Evolutionary conservation across 2,797 vertebrate species (phyloP).

Genomic region (Girardinus metallicus): DNA sequence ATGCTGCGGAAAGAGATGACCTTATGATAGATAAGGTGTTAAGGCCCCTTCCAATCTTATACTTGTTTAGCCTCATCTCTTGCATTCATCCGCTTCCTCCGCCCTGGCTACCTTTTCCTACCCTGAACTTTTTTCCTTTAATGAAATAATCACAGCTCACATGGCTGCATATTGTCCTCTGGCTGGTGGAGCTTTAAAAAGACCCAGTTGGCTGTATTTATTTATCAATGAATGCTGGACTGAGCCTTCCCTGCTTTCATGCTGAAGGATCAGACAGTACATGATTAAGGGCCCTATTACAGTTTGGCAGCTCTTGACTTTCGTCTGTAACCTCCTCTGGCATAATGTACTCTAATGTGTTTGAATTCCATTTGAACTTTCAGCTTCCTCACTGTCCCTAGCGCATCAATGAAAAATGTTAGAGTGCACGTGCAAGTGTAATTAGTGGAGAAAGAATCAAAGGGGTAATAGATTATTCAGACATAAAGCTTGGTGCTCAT

Average conservation of each 20-base stretch:
- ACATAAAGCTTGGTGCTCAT: constrained; percentile 24
- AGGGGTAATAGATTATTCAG: constrained; percentile 32
- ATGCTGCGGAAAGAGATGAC: constrained; percentile 78
- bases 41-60: constrained; percentile 38
- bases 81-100: constrained; percentile 24
- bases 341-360: constrained; percentile 66
- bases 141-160: constrained; percentile 56
- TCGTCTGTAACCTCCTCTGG: constrained; percentile 57
- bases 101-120: constrained; percentile 5
- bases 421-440: constrained; percentile 45
- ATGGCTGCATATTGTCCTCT: constrained; percentile 51
- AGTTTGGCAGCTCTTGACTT: constrained; percentile 68
- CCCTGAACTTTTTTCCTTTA: constrained; percentile 20
- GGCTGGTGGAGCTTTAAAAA: constrained; percentile 60
- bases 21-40: constrained; percentile 75
- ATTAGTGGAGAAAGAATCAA: constrained; percentile 51
- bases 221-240: constrained; percentile 67
- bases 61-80: constrained; percentile 15
- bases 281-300: constrained; percentile 67
- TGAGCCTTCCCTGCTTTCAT: constrained; percentile 36
- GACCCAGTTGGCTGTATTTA: constrained; percentile 55
- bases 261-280: constrained; percentile 56
- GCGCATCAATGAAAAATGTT: constrained; percentile 51
- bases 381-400: constrained; percentile 33
- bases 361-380: constrained; percentile 69